Conservation (phyloP, 2,113 vertebrate genomes). For the Salvator merianae region DNA sequence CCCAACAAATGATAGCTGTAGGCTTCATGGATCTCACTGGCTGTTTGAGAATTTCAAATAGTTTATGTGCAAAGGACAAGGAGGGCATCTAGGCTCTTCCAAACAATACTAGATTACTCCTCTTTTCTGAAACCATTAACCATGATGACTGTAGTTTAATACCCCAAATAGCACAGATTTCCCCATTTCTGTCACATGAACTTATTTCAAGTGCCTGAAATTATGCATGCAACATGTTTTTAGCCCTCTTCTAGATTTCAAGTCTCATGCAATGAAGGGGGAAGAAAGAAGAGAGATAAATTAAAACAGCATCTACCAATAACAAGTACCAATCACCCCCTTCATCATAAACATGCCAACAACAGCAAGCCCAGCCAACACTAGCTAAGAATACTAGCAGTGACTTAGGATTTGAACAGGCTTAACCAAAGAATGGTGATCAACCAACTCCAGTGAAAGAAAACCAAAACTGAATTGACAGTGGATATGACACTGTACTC, state of each 20-base stretch:
- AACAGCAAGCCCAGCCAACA: neutral
- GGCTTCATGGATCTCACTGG: too few species aligned
- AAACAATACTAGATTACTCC: too few species aligned
- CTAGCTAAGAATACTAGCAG: neutral
- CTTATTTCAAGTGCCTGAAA: neutral
- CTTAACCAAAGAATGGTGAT: neutral
- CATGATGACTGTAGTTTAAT: too few species aligned
- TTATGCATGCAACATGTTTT: neutral
- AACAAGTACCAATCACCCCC: neutral
- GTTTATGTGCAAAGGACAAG: too few species aligned
- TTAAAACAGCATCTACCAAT: too few species aligned
- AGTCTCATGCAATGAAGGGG: neutral
- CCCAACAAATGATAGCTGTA: too few species aligned
- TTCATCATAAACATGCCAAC: neutral
- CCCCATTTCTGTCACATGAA: neutral
- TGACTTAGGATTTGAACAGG: too few species aligned
- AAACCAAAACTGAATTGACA: neutral
- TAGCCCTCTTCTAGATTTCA: neutral
- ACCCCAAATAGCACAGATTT: too few species aligned
- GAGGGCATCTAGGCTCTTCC: too few species aligned
- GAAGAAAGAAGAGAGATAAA: too few species aligned
- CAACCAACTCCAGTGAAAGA: neutral
- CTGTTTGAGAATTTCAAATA: too few species aligned
- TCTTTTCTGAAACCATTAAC: too few species aligned
- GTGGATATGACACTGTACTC: neutral